Evolutionary conservation across 1,140 invertebrate genomes (phyloP).

Genomic region (Penaeus vannamei): DNA sequence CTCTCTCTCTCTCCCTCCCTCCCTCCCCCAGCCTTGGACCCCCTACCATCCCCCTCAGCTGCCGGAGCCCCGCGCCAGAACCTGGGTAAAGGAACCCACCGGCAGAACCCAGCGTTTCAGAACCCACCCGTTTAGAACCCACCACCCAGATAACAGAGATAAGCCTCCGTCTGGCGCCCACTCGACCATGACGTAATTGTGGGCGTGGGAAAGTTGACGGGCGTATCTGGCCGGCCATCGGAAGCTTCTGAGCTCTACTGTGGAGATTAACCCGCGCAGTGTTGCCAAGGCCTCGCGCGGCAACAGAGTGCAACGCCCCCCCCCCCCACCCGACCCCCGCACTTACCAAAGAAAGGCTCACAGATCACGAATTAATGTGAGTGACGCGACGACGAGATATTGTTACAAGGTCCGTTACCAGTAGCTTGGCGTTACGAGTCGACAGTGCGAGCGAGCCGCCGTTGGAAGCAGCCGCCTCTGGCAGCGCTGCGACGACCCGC

Average conservation of each 20-base stretch:
- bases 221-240: conserved; percentile 39
- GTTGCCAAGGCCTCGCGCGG: neutral
- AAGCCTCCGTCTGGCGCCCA: conserved; percentile 42
- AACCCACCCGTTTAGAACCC: conserved; percentile 26
- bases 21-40: conserved; percentile 19
- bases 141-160: conserved; percentile 31
- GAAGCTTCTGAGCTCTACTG: conserved; percentile 45
- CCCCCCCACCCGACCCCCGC: neutral
- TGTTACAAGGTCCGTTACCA: too few relatives aligned
- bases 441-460: too few relatives aligned
- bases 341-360: conserved; percentile 6
- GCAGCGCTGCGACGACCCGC: too few relatives aligned
- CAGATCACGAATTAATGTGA: conserved; percentile 28
- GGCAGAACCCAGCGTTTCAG: conserved; percentile 2
- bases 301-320: neutral
- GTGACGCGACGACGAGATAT: too few relatives aligned
- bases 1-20: conserved; percentile 39
- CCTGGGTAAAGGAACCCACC: neutral
- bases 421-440: too few relatives aligned
- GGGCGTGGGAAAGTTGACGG: conserved; percentile 47
- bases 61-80: neutral
- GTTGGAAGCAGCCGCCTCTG: too few relatives aligned
- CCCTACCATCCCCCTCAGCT: neutral
- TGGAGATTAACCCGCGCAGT: conserved; percentile 22
- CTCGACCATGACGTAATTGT: conserved; percentile 39